These are phyloP conservation scores for Panopea generosa DNA, from an alignment of 2,888 invertebrate genomes.

Conservation along the genomic window DNA sequence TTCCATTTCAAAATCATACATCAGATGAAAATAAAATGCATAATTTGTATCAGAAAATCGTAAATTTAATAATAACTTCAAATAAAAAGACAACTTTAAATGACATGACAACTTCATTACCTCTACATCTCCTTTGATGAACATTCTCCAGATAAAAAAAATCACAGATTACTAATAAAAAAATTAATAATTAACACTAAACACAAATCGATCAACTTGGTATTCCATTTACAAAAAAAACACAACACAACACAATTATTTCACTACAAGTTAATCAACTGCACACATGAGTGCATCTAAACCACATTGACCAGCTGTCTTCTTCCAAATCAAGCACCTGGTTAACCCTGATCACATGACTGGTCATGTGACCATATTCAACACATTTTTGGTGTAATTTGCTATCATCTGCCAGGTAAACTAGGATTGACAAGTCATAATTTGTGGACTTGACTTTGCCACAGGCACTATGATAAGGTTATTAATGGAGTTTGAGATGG, in stretches of 20 bases:
- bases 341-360: constrained; percentile 55
- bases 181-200: constrained; percentile 20
- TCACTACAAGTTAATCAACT: constrained; percentile 34
- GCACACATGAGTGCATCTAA: constrained; percentile 55
- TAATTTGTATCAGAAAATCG: too few relatives aligned
- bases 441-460: constrained; percentile 16
- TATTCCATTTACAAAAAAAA: constrained; percentile 34
- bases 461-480: neutral
- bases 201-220: constrained; percentile 33
- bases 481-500: neutral
- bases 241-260: constrained; percentile 15
- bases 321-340: constrained; percentile 56
- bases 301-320: constrained; percentile 59
- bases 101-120: neutral
- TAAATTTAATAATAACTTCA: too few relatives aligned
- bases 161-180: too few relatives aligned
- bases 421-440: constrained; percentile 33
- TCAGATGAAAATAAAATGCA: too few relatives aligned
- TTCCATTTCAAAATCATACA: too few relatives aligned
- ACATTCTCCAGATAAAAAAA: constrained; percentile 31
- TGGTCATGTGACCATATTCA: constrained; percentile 43
- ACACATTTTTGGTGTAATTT: constrained; percentile 15
- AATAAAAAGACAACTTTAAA: too few relatives aligned
- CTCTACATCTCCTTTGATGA: constrained; percentile 47
- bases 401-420: constrained; percentile 47